Percentiles rank a stretch among this genome's conserved stretches.
These are phyloP conservation scores for Crotalus viridis DNA, from an alignment of 2,113 vertebrate genomes.

Conservation along the genomic window DNA sequence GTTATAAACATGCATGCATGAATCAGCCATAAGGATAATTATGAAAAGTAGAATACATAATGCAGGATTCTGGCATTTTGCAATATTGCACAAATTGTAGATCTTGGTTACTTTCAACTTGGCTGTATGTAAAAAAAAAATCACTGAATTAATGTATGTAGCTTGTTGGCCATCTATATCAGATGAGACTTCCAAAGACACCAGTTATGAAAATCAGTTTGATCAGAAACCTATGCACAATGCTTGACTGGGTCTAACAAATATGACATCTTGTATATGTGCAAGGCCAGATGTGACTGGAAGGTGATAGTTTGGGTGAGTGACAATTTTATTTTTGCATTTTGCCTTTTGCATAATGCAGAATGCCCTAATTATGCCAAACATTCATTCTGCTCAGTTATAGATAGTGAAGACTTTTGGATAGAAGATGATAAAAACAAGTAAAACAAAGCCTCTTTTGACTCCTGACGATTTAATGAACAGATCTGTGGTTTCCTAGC, in stretches of 20 bases:
- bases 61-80: not conserved
- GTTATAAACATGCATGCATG: not conserved
- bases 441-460: not conserved
- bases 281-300: not conserved
- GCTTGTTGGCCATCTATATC: not conserved
- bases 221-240: not conserved
- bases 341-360: not conserved
- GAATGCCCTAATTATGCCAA: not conserved
- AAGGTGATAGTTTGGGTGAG: not conserved
- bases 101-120: not conserved
- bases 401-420: not conserved
- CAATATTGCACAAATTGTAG: constrained; percentile 5
- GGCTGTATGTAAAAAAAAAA: not conserved
- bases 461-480: not conserved
- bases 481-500: not conserved
- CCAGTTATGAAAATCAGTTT: not conserved
- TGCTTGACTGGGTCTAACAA: not conserved
- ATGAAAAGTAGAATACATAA: not conserved
- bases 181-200: not conserved
- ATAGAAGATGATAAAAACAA: not conserved
- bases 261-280: not conserved
- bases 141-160: not conserved
- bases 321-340: not conserved
- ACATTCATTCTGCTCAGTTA: not conserved
- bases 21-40: not conserved